Conservation (phyloP, 1,140 invertebrate genomes). For the Batillaria attramentaria region DNA sequence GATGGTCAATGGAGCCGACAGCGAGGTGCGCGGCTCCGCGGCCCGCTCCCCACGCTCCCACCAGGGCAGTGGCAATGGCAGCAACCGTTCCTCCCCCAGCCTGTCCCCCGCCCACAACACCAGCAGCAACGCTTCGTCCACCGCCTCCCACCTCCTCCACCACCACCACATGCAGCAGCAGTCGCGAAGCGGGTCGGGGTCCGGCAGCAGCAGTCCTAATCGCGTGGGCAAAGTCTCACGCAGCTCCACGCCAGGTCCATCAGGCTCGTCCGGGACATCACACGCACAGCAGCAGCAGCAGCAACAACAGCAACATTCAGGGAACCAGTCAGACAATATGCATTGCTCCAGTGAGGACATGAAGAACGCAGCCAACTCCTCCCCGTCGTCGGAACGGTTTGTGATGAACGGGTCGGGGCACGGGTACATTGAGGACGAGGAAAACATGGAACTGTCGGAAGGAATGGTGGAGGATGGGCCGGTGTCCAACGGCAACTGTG, state of each 20-base stretch:
- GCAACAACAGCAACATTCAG: too few species aligned
- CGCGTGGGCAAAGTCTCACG: slow-evolving; percentile 32
- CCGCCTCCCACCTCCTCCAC: slow-evolving; percentile 18
- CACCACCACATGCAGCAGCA: slow-evolving; percentile 19
- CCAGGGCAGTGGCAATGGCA: slow-evolving; percentile 51
- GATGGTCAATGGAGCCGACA: slow-evolving; percentile 76
- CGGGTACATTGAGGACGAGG: slow-evolving; percentile 70
- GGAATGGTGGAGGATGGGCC: slow-evolving; percentile 55
- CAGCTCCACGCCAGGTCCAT: slow-evolving; percentile 12
- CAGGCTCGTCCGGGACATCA: slow-evolving; percentile 3
- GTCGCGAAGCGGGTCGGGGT: slow-evolving; percentile 48
- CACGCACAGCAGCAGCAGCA: slow-evolving; percentile 39
- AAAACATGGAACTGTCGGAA: slow-evolving; percentile 76
- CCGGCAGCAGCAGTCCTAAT: slow-evolving; percentile 67
- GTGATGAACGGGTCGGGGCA: slow-evolving; percentile 62
- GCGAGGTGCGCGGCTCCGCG: slow-evolving; percentile 64
- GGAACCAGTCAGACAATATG: slow-evolving; percentile 65
- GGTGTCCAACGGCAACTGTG: slow-evolving; percentile 26
- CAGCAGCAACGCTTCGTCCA: slow-evolving; percentile 31
- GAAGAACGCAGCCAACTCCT: slow-evolving; percentile 75
- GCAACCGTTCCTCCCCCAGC: slow-evolving; percentile 59
- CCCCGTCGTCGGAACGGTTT: slow-evolving; percentile 68
- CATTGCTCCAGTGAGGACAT: slow-evolving; percentile 70
- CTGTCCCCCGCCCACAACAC: slow-evolving; percentile 52
- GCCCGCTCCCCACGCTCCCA: slow-evolving; percentile 61